phyloP scores from a whole-genome alignment of 2,888 invertebrate genomes.

The Brachyptera risi region DNA sequence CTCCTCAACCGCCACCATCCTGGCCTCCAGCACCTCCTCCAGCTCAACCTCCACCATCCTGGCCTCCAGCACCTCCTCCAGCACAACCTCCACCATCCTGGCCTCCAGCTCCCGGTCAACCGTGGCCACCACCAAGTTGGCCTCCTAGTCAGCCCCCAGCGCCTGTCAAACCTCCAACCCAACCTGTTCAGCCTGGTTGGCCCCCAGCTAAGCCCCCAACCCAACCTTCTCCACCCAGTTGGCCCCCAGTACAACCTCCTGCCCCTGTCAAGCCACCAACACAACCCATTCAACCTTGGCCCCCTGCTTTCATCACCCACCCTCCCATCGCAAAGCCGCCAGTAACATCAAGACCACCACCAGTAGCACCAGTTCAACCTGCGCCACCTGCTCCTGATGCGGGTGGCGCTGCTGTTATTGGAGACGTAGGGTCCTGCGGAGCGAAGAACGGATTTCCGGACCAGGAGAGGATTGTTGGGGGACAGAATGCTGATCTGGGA shows the following conservation, averaged over 20 bases:
- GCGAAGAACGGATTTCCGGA: slow-evolving; percentile 76
- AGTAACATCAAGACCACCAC: slow-evolving; percentile 27
- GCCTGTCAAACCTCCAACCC: slow-evolving; percentile 25
- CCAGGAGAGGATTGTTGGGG: slow-evolving; percentile 81
- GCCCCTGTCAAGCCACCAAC: neutral
- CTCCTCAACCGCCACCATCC: slow-evolving; percentile 39
- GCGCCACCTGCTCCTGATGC: slow-evolving; percentile 32
- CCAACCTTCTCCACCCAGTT: slow-evolving; percentile 25
- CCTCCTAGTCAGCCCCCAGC: slow-evolving; percentile 35
- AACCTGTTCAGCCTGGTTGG: slow-evolving; percentile 26
- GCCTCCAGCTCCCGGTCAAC: slow-evolving; percentile 35
- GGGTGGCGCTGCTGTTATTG: slow-evolving; percentile 31
- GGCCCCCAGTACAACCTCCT: neutral
- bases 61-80: slow-evolving; percentile 39
- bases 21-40: slow-evolving; percentile 39
- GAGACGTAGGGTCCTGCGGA: slow-evolving; percentile 61
- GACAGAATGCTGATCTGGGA: slow-evolving; percentile 71
- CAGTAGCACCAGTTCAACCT: slow-evolving; percentile 20
- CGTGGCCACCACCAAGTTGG: slow-evolving; percentile 15
- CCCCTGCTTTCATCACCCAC: slow-evolving; percentile 10
- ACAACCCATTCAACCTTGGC: neutral
- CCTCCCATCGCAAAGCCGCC: slow-evolving; percentile 14
- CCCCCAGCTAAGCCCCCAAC: slow-evolving; percentile 32
- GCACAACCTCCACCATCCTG: slow-evolving; percentile 36
- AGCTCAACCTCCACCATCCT: slow-evolving; percentile 41